A percentile compares a stretch with the other conserved stretches of the same genome.
These are phyloP conservation scores for Saccopteryx leptura DNA, from an alignment of 2,113 vertebrate species.

Conservation along the genomic window DNA sequence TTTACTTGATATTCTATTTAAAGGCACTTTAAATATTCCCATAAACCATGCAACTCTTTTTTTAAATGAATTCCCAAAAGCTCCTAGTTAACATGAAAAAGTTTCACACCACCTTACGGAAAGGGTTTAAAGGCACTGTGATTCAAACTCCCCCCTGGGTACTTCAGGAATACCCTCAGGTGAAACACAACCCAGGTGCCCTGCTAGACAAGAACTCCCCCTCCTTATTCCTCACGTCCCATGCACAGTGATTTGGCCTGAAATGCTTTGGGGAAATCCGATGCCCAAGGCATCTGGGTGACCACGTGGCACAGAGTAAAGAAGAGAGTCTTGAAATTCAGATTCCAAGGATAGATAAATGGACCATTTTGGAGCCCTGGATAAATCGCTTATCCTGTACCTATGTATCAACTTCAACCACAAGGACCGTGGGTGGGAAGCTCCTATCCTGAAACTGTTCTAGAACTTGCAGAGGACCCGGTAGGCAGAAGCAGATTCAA, in stretches of 20 bases:
- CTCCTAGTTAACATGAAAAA: background rate
- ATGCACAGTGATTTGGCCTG: background rate
- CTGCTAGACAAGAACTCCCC: background rate
- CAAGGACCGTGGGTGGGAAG: background rate
- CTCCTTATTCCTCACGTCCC: background rate
- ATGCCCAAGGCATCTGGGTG: background rate
- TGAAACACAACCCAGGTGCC: background rate
- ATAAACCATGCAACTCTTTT: background rate
- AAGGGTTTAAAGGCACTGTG: background rate
- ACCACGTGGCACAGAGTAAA: accelerated
- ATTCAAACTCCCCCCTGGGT: background rate
- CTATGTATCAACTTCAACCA: background rate
- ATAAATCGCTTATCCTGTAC: background rate
- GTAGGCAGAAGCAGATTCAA: background rate
- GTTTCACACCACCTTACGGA: background rate
- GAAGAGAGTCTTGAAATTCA: background rate
- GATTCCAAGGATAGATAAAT: background rate
- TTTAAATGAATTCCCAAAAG: background rate
- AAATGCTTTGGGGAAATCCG: background rate
- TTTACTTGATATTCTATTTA: background rate
- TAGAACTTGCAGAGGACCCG: background rate
- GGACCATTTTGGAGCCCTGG: background rate
- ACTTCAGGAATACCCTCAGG: background rate
- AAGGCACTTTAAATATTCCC: background rate
- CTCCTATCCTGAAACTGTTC: background rate